Conservation (phyloP, 2,888 invertebrate genomes). For the Dryococelus australis region DNA sequence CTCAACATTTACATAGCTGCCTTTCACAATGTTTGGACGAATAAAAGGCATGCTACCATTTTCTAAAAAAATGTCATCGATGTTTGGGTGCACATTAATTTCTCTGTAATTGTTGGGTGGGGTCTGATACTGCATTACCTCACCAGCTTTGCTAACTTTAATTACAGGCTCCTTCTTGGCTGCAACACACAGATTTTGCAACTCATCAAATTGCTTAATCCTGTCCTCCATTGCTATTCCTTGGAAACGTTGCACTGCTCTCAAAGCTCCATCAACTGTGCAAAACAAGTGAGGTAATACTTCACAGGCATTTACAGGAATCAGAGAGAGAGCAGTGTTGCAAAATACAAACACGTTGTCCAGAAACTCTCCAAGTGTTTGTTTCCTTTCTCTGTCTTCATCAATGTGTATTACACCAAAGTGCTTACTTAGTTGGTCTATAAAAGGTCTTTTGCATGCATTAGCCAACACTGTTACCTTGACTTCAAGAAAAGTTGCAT, state of each 20-base stretch:
- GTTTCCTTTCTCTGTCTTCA: constrained; percentile 44
- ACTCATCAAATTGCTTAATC: constrained; percentile 19
- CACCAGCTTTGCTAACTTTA: background rate
- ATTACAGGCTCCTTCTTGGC: background rate
- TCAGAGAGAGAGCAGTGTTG: constrained; percentile 56
- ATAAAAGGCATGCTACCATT: constrained; percentile 57
- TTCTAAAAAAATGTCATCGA: constrained; percentile 56
- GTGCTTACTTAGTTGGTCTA: constrained; percentile 47
- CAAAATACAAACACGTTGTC: constrained; percentile 48
- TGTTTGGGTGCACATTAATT: constrained; percentile 61
- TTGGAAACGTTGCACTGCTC: constrained; percentile 46
- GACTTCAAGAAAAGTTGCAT: constrained; percentile 48
- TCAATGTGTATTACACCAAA: constrained; percentile 47
- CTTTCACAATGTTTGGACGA: constrained; percentile 67
- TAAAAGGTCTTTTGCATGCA: constrained; percentile 46
- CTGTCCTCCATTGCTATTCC: constrained; percentile 31
- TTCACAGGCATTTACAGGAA: constrained; percentile 54
- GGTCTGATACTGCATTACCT: background rate
- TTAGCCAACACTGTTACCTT: constrained; percentile 47
- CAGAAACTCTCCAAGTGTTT: constrained; percentile 50
- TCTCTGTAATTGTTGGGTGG: constrained; percentile 60
- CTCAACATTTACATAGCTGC: constrained; percentile 68
- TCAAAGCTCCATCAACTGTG: constrained; percentile 48
- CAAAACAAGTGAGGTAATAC: constrained; percentile 52
- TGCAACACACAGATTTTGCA: background rate